Evolutionary conservation across 2,113 vertebrate genomes (phyloP), one percentile per base, ranked within the genome.

Genomic region (Chionomys nivalis): DNA sequence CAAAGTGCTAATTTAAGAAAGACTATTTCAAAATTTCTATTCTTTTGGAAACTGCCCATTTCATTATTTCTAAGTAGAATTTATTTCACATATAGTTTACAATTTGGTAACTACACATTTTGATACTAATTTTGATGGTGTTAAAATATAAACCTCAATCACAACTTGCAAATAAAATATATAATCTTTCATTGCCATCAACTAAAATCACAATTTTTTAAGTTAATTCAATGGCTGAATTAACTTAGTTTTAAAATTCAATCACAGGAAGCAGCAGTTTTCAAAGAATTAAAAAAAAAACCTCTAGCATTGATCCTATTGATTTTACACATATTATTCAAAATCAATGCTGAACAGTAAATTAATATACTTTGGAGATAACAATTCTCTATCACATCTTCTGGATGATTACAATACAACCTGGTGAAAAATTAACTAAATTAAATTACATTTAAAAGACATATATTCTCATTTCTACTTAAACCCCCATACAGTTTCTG

Each of bases 401-500:
- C 49, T 44, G 36, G 63, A 78, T 72, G 61, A 76, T 36, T 86
- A 7, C n/a, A 94, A 31, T 9, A 36, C 3, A 31, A 10, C 5
- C 68, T 70, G 8, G 23, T 82, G 21, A 26, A 90, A 63, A 87
- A 11, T 52, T 63, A 44, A 87, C 39, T 70, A 79, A 70, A 83
- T 61, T 47, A 36, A 86, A 47, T 61, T 33, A 77, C 13, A 31
- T 77, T 5, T 92, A 11, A 81, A 85, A 52, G 33, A 65, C 23
- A 63, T 5, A 83, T 42, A 42, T 17, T 42, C n/a, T 58, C 16
- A 63, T 28, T 89, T 33, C 23, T 77, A 88, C 58, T 49, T 96
- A 72, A 97, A 96, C 33, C 72, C 79, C 86, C 90, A 89, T n/a
- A 92, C 31, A 97, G 91, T 91, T 96, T 98, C 88, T 94, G 90